Percentiles rank a stretch among this genome's conserved stretches.
These are phyloP conservation scores for Eulithis testata DNA, from an alignment of 2,888 invertebrate species.

Conservation along the genomic window DNA sequence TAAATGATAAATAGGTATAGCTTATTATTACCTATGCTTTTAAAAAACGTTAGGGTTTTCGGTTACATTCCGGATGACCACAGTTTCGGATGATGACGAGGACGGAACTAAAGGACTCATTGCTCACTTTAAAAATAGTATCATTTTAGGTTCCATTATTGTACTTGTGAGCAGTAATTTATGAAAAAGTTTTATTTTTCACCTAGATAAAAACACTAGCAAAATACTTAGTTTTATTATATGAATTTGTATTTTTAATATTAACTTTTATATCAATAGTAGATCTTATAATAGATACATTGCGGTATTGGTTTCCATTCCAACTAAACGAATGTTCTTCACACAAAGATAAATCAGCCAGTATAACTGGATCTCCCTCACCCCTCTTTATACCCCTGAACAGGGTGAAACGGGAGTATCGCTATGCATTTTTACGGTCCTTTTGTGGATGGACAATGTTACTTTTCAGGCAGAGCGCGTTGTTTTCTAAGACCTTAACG, in stretches of 20 bases:
- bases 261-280: slow-evolving; percentile 18
- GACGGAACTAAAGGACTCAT: too few relatives aligned
- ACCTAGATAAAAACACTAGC: too few relatives aligned
- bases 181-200: too few relatives aligned
- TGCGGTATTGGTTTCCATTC: slow-evolving; percentile 53
- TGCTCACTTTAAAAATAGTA: too few relatives aligned
- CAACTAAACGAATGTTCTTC: slow-evolving; percentile 59
- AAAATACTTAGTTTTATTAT: too few relatives aligned
- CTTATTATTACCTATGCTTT: too few relatives aligned
- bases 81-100: too few relatives aligned
- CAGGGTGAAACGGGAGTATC: slow-evolving; percentile 44
- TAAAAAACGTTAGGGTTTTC: too few relatives aligned
- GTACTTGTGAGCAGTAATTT: too few relatives aligned
- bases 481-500: slow-evolving; percentile 12
- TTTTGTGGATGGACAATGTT: slow-evolving; percentile 61
- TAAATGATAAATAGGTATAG: too few relatives aligned
- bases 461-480: neutral
- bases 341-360: slow-evolving; percentile 52
- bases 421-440: slow-evolving; percentile 63
- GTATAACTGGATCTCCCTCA: slow-evolving; percentile 45
- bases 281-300: slow-evolving; percentile 5
- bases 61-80: too few relatives aligned
- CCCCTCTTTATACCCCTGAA: slow-evolving; percentile 39
- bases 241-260: slow-evolving; percentile 15
- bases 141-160: too few relatives aligned